Conservation (phyloP, 2,113 vertebrate species). For the Bostrychus sinensis region DNA sequence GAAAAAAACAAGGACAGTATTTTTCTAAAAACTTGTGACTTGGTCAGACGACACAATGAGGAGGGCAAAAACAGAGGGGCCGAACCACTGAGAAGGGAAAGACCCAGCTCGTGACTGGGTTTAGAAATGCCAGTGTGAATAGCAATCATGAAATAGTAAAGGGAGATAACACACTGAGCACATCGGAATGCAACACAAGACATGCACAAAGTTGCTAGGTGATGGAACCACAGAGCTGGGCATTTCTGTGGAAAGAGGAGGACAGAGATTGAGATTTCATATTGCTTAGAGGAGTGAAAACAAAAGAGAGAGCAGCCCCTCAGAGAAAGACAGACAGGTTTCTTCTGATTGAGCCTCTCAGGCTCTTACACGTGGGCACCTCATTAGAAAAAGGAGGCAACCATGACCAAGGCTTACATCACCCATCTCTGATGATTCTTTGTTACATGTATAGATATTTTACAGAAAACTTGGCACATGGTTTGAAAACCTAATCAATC, state of each 20-base stretch:
- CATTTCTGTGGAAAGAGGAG: slow-evolving; percentile 20
- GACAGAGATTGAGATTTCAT: slow-evolving; percentile 12
- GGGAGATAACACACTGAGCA: background rate
- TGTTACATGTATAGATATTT: too few relatives aligned
- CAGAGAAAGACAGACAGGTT: slow-evolving; percentile 58
- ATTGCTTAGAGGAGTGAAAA: slow-evolving; percentile 21
- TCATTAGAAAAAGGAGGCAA: slow-evolving; percentile 7
- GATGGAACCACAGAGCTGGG: slow-evolving; percentile 33
- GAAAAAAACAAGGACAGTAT: slow-evolving; percentile 22
- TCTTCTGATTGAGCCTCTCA: slow-evolving; percentile 21
- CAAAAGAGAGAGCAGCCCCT: slow-evolving; percentile 26
- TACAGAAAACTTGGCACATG: too few relatives aligned
- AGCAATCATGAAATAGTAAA: slow-evolving; percentile 29
- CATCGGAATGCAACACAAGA: slow-evolving; percentile 16
- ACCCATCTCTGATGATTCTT: background rate
- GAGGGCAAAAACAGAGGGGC: background rate
- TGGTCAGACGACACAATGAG: slow-evolving; percentile 32
- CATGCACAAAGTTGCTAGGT: slow-evolving; percentile 54
- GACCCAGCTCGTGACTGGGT: slow-evolving; percentile 34
- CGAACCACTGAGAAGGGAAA: slow-evolving; percentile 18
- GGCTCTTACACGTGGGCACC: slow-evolving; percentile 30
- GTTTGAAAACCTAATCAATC: too few relatives aligned
- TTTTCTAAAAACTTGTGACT: slow-evolving; percentile 42
- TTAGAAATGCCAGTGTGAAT: slow-evolving; percentile 41
- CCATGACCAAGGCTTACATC: slow-evolving; percentile 2